Percentiles rank a stretch among this genome's conserved stretches.
These are phyloP conservation scores for Cyphomyrmex costatus DNA, from an alignment of 1,140 invertebrate species.

Conservation along the genomic window DNA sequence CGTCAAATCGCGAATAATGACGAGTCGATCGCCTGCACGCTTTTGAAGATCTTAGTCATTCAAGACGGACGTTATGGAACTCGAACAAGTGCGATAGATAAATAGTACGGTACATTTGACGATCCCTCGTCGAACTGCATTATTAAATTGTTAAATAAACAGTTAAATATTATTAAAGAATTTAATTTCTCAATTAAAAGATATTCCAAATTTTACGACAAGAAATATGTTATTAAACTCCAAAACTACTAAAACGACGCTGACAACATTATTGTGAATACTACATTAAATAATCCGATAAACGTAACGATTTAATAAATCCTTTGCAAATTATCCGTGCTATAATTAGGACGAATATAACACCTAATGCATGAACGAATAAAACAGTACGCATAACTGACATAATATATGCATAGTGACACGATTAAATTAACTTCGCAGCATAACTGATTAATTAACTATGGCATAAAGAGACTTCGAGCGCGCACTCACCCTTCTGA, in stretches of 20 bases:
- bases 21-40: conserved; percentile 52
- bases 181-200: not conserved
- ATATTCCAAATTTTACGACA: not conserved
- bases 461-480: conserved; percentile 3
- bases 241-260: not conserved
- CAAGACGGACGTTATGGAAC: not conserved
- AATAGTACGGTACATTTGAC: not conserved
- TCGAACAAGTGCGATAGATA: conserved; percentile 1
- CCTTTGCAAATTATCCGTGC: not conserved
- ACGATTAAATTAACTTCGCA: conserved; percentile 55
- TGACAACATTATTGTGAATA: not conserved
- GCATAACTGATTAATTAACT: conserved; percentile 51
- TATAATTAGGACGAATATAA: conserved; percentile 31
- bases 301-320: not conserved
- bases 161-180: not conserved
- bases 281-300: not conserved
- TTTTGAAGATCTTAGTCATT: conserved; percentile 50
- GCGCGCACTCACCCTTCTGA: not conserved
- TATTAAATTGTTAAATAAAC: not conserved
- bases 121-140: conserved; percentile 2
- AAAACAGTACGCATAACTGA: conserved; percentile 26
- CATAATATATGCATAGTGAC: conserved; percentile 25
- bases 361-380: not conserved
- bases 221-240: not conserved
- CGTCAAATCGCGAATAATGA: conserved; percentile 68